Conservation (phyloP, 2,113 vertebrate genomes). For the Fregata magnificens region DNA sequence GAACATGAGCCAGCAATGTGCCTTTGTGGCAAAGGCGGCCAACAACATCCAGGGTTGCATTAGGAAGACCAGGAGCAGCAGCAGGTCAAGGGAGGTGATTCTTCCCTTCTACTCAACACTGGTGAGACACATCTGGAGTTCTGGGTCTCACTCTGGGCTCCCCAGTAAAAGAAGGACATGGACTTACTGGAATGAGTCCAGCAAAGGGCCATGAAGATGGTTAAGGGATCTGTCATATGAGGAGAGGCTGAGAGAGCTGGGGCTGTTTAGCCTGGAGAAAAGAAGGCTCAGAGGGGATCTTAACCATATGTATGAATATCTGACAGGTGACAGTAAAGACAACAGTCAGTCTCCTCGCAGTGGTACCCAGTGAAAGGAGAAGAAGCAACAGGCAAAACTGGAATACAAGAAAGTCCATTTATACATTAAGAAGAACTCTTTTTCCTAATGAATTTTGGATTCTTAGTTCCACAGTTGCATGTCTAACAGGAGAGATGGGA, state of each 20-base stretch:
- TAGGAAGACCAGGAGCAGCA: not conserved
- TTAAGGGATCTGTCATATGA: not conserved
- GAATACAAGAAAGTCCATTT: not conserved
- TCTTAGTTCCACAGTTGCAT: not conserved
- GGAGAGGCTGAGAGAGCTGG: not conserved
- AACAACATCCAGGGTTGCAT: not conserved
- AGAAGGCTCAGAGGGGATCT: not conserved
- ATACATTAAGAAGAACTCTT: not conserved
- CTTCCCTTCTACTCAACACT: not conserved
- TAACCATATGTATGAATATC: not conserved
- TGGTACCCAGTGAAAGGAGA: not conserved
- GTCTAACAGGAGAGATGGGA: not conserved
- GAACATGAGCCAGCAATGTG: not conserved
- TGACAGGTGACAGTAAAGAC: not conserved
- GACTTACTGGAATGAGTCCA: not conserved
- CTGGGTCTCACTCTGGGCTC: not conserved
- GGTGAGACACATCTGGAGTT: not conserved
- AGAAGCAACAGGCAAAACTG: not conserved
- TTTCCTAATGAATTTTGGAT: not conserved
- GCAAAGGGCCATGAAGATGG: not conserved
- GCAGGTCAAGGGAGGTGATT: too few relatives aligned
- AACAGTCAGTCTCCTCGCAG: not conserved
- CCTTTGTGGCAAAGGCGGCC: accelerated
- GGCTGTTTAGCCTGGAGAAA: not conserved
- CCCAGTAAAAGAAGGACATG: not conserved